A percentile compares a stretch with the other conserved stretches of the same genome.
phyloP scores from a whole-genome alignment of 2,888 invertebrate species.

The Drosophila quasianomalipes region DNA sequence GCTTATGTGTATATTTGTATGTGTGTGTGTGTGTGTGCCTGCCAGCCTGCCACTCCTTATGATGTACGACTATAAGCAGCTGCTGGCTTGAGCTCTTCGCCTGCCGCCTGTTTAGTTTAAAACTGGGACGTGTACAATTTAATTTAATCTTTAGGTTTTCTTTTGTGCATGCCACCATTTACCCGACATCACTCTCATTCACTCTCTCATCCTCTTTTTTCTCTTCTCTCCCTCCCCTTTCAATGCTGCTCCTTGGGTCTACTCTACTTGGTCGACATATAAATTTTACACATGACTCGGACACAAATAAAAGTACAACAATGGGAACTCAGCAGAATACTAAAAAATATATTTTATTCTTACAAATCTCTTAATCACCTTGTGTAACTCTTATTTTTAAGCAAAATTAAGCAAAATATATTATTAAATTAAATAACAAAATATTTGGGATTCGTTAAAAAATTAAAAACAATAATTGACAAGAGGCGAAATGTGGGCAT shows the following conservation, averaged over 20 bases:
- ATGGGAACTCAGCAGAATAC: conserved; percentile 6
- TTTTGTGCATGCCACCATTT: conserved; percentile 44
- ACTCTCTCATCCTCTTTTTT: background rate
- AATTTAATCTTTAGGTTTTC: conserved; percentile 77
- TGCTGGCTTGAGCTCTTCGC: conserved; percentile 45
- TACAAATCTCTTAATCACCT: conserved; percentile 13
- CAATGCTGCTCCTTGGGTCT: conserved; percentile 3
- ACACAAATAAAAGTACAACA: conserved; percentile 25
- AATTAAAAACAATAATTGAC: background rate
- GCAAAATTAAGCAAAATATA: background rate
- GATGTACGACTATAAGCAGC: conserved; percentile 68
- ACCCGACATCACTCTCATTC: background rate
- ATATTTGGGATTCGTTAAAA: background rate
- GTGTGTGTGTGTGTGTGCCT: conserved; percentile 5
- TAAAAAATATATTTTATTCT: conserved; percentile 2
- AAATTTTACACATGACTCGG: conserved; percentile 63
- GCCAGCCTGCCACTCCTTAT: conserved; percentile 46
- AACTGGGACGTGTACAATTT: conserved; percentile 80
- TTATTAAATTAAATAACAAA: background rate
- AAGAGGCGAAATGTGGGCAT: background rate
- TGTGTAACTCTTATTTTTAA: background rate
- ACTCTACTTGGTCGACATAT: conserved; percentile 41
- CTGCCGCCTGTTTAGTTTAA: conserved; percentile 70
- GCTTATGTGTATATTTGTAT: conserved; percentile 12
- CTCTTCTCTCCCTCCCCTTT: background rate